phyloP scores from a whole-genome alignment of 1,140 invertebrate genomes.

The Drosophila varians region DNA sequence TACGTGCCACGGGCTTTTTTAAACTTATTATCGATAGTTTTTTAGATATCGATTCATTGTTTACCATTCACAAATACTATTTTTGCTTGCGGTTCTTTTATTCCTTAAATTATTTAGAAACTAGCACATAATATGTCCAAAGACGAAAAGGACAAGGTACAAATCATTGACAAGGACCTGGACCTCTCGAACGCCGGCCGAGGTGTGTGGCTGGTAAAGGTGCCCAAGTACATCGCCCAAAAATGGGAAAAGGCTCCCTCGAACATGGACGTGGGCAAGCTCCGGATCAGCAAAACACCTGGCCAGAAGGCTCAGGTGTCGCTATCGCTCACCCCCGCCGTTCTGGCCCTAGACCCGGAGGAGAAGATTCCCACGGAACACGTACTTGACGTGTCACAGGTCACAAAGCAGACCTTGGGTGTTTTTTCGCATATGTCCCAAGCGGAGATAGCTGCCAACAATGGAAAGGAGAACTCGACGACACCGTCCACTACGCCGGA shows the following conservation, averaged over 20 bases:
- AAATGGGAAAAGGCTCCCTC: slow-evolving; percentile 92
- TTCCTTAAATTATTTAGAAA: not conserved
- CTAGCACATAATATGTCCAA: slow-evolving; percentile 65
- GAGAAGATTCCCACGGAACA: slow-evolving; percentile 88
- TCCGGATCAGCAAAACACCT: slow-evolving; percentile 85
- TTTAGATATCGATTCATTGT: not conserved
- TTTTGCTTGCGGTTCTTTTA: not conserved
- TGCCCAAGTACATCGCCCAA: slow-evolving; percentile 97
- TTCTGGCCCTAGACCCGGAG: slow-evolving; percentile 76
- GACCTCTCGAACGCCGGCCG: slow-evolving; percentile 94
- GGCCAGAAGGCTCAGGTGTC: slow-evolving; percentile 86
- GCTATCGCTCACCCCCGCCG: slow-evolving; percentile 85
- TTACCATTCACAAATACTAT: not conserved
- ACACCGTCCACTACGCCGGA: slow-evolving; percentile 88
- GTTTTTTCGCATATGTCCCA: slow-evolving; percentile 92
- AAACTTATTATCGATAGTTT: too few relatives aligned
- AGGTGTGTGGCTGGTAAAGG: slow-evolving; percentile 98
- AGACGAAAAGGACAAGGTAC: slow-evolving; percentile 72
- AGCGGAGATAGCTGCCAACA: slow-evolving; percentile 68
- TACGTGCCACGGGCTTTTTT: too few relatives aligned
- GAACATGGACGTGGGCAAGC: slow-evolving; percentile 86
- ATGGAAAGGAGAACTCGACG: slow-evolving; percentile 68
- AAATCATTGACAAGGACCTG: slow-evolving; percentile 88
- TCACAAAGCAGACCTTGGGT: slow-evolving; percentile 93
- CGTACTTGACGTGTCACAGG: slow-evolving; percentile 93